Percentiles rank a stretch among this genome's conserved stretches.
These are phyloP conservation scores for Chelon labrosus DNA, from an alignment of 2,797 vertebrate genomes.

Conservation along the genomic window DNA sequence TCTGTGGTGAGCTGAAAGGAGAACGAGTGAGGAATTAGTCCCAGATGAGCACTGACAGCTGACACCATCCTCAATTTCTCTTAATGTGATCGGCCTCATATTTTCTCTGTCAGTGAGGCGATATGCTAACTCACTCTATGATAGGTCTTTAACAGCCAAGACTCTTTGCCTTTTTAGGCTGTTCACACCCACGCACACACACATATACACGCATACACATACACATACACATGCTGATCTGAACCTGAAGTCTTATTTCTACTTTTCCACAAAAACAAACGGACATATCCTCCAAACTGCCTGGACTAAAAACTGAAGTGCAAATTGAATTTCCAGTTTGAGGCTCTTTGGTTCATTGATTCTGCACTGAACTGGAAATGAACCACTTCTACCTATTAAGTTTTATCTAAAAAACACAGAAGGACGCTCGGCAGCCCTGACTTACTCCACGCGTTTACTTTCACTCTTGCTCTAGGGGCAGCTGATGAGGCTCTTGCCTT, in stretches of 20 bases:
- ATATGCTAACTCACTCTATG: constrained; percentile 40
- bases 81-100: constrained; percentile 51
- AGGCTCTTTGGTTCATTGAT: constrained; percentile 41
- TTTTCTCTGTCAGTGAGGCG: constrained; percentile 43
- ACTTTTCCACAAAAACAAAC: constrained; percentile 37
- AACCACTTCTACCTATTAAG: constrained; percentile 1
- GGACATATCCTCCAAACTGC: constrained; percentile 53
- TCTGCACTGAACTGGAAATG: constrained; percentile 43
- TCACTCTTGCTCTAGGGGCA: constrained; percentile 30
- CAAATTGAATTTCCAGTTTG: constrained; percentile 42
- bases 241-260: constrained; percentile 39
- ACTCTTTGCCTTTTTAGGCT: constrained; percentile 73
- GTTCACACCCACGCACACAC: constrained; percentile 15
- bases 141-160: constrained; percentile 51
- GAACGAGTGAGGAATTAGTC: constrained; percentile 53
- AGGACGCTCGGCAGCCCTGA: constrained; percentile 33
- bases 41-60: constrained; percentile 65
- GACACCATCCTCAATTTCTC: constrained; percentile 59
- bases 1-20: constrained; percentile 53
- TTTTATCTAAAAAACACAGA: constrained; percentile 27
- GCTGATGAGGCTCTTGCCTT: constrained; percentile 27
- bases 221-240: constrained; percentile 10
- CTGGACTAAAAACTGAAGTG: constrained; percentile 34
- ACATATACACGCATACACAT: constrained; percentile 18
- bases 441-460: constrained; percentile 7